Conservation (phyloP, 2,888 invertebrate genomes). For the Microplitis manilae region DNA sequence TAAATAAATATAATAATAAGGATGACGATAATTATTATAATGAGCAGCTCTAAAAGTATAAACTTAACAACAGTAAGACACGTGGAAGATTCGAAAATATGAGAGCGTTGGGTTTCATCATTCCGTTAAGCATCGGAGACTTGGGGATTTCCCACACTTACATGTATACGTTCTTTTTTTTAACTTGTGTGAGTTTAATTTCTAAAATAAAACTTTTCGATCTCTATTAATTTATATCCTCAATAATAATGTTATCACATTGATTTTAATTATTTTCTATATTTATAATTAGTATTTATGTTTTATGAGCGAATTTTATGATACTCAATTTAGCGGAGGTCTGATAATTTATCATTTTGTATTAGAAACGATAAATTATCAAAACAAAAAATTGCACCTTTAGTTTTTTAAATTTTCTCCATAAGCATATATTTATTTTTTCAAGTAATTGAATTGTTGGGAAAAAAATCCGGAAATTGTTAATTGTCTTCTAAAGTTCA, state of each 20-base stretch:
- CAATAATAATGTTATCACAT: neutral
- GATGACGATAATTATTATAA: neutral
- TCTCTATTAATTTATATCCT: neutral
- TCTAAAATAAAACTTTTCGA: neutral
- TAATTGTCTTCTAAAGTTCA: too few species aligned
- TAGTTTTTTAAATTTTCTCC: too few species aligned
- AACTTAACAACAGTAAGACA: neutral
- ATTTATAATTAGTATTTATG: too few species aligned
- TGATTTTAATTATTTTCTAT: too few species aligned
- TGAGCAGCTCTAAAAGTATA: neutral
- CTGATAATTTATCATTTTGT: too few species aligned
- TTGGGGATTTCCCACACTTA: conserved; percentile 22
- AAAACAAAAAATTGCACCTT: too few species aligned
- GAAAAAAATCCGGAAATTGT: too few species aligned
- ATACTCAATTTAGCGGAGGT: too few species aligned
- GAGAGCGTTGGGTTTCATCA: neutral
- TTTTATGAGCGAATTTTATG: neutral
- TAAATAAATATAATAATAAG: neutral
- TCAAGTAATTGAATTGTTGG: too few species aligned
- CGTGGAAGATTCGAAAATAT: neutral
- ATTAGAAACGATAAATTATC: too few species aligned
- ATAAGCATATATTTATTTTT: too few species aligned
- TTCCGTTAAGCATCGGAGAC: conserved; percentile 17
- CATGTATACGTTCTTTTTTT: neutral
- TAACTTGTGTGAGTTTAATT: neutral